A percentile compares a stretch with the other conserved stretches of the same genome.
Conservation (phyloP, 2,797 vertebrate genomes). For the Siniperca undulata region DNA sequence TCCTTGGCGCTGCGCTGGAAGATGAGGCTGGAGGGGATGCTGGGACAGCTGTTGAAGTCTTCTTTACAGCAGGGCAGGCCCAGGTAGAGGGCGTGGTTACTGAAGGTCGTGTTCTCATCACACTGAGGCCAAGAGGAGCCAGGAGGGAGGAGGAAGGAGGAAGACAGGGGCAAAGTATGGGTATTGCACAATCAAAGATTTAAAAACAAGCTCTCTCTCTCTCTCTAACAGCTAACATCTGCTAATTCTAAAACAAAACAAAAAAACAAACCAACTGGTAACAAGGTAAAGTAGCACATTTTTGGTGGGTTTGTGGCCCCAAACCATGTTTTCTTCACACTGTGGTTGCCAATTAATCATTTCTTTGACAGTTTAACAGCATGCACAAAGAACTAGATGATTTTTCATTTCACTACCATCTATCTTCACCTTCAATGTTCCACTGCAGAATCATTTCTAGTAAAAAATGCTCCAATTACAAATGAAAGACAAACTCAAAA, state of each 20-base stretch:
- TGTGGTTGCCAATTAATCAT: too few relatives aligned
- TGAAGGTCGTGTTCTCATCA: conserved; percentile 97
- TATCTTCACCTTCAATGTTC: too few relatives aligned
- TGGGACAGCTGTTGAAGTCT: conserved; percentile 93
- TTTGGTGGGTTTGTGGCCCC: too few relatives aligned
- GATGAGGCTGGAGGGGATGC: conserved; percentile 94
- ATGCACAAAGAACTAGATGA: too few relatives aligned
- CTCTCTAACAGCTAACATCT: neutral
- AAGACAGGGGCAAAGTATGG: neutral
- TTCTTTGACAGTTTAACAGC: too few relatives aligned
- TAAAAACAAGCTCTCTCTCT: neutral
- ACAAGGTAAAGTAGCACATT: too few relatives aligned
- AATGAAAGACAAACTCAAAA: too few relatives aligned
- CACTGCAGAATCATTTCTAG: too few relatives aligned
- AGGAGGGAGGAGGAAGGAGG: neutral
- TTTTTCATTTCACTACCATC: too few relatives aligned
- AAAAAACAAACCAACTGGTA: too few relatives aligned
- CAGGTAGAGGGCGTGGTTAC: conserved; percentile 96
- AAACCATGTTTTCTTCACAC: too few relatives aligned
- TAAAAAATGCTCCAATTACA: too few relatives aligned
- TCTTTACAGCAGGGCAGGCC: conserved; percentile 97
- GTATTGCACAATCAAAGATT: neutral
- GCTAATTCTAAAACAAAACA: neutral
- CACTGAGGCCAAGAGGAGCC: conserved; percentile 83
- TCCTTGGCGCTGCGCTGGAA: conserved; percentile 98